Evolutionary conservation across 2,113 vertebrate species (phyloP), one percentile per base, ranked within the genome.

Genomic region (Phrynosoma platyrhinos): DNA sequence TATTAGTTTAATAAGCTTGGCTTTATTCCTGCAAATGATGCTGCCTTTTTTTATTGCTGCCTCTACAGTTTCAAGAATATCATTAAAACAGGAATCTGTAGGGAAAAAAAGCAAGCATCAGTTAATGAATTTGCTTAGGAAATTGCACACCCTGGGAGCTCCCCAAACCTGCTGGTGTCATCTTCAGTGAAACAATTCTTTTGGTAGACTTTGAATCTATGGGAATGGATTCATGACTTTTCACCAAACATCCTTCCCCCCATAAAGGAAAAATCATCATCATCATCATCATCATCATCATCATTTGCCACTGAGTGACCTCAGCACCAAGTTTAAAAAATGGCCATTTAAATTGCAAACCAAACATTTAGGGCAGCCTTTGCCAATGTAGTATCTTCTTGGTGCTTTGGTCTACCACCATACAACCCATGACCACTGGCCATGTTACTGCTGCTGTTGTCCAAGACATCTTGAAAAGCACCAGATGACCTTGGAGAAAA

Each of bases 1-100:
- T 92, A 90, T 93, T 86, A 83, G 89, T 87, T 92, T 91, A 92
- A 91, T 72, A 86, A 90, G 87, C 79, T 90, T 94, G 95, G 92
- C 94, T 93, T 72, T 87, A 10, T 91, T 94, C 91, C 94, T 94
- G 83, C 92, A 92, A 90, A 86, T 4, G 69, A 86, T 71, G 87
- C 47, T 90, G 90, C 89, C 53, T 0, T 64, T 84, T 84, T 84
- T 86, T 47, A 91, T 89, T 89, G 90, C 87, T 69, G 42, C 66
- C 1, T 42, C 55, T 9, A 79, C 91, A 83, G 80, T 85, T 93
- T 89, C 85, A 68, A 90, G 55, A 87, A 25, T 71, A 92, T 91
- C 84, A 3, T 87, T 82, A 78, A 90, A 77, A 25, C 30, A 72
- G 87, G 89, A 77, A 68, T 84, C 1, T 14, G 53, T 16, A 69